Percentiles rank a stretch among this genome's conserved stretches.
phyloP scores from a whole-genome alignment of 2,797 vertebrate genomes.

The Periparus ater region DNA sequence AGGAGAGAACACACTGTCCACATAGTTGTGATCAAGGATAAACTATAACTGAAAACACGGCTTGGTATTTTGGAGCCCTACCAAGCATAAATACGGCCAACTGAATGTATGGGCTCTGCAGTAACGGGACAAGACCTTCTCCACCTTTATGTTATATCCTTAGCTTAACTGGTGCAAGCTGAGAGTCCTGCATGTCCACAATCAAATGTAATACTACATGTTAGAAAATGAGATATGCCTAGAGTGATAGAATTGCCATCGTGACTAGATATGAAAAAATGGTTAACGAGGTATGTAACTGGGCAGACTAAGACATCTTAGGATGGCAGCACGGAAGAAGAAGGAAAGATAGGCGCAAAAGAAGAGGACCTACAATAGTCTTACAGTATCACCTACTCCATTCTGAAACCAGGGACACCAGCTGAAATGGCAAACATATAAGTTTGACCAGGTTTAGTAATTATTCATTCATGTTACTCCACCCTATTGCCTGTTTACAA shows the following conservation, averaged over 20 bases:
- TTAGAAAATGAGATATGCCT: neutral
- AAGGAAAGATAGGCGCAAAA: neutral
- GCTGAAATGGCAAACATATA: neutral
- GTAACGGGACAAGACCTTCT: neutral
- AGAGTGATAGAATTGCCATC: neutral
- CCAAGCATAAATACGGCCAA: neutral
- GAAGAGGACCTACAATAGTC: neutral
- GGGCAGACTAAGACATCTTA: neutral
- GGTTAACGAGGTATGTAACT: neutral
- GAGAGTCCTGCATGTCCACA: neutral
- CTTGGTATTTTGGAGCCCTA: neutral
- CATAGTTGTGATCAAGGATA: neutral
- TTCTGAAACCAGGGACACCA: neutral
- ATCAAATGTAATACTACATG: neutral
- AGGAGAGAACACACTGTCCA: neutral
- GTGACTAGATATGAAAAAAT: neutral
- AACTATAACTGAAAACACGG: neutral
- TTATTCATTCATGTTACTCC: neutral
- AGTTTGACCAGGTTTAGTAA: neutral
- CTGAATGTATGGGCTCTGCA: neutral
- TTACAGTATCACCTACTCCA: neutral
- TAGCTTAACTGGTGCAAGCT: neutral
- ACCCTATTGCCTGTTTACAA: neutral
- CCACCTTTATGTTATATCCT: neutral
- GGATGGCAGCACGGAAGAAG: neutral